phyloP scores from a whole-genome alignment of 2,113 vertebrate species.

The Reinhardtius hippoglossoides region DNA sequence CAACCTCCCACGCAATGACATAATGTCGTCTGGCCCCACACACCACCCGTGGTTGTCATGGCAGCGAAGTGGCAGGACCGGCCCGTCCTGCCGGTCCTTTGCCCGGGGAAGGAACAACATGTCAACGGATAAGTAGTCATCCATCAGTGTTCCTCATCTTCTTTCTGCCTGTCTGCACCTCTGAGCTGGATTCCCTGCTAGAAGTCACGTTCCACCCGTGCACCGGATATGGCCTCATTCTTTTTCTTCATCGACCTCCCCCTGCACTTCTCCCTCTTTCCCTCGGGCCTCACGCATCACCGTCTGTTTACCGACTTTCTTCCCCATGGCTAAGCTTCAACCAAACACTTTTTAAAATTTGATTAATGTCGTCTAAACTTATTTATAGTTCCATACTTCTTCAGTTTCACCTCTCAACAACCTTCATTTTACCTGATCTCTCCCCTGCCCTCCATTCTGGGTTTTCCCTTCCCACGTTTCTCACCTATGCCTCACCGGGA shows the following conservation, averaged over 20 bases:
- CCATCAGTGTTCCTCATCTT: constrained; percentile 64
- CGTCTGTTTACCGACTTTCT: background rate
- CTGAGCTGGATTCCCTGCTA: constrained; percentile 61
- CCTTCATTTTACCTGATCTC: constrained; percentile 14
- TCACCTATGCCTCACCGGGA: constrained; percentile 57
- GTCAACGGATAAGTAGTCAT: constrained; percentile 64
- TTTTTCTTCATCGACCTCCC: constrained; percentile 10
- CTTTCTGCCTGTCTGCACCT: constrained; percentile 69
- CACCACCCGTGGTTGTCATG: constrained; percentile 35
- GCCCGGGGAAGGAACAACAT: constrained; percentile 37
- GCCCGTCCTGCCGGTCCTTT: constrained; percentile 42
- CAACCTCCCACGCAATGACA: constrained; percentile 46
- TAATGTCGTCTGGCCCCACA: constrained; percentile 33
- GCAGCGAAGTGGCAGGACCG: constrained; percentile 43
- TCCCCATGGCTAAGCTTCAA: background rate
- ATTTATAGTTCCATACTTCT: background rate
- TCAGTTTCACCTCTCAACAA: constrained; percentile 7
- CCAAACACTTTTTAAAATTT: background rate
- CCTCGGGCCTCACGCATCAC: constrained; percentile 8
- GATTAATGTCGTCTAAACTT: background rate
- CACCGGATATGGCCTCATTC: constrained; percentile 44
- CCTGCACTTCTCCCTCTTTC: background rate
- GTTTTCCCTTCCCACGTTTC: constrained; percentile 66
- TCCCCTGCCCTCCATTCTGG: background rate
- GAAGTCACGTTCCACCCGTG: constrained; percentile 66